phyloP scores from a whole-genome alignment of 2,888 invertebrate genomes.

The Andrena bicolor region DNA sequence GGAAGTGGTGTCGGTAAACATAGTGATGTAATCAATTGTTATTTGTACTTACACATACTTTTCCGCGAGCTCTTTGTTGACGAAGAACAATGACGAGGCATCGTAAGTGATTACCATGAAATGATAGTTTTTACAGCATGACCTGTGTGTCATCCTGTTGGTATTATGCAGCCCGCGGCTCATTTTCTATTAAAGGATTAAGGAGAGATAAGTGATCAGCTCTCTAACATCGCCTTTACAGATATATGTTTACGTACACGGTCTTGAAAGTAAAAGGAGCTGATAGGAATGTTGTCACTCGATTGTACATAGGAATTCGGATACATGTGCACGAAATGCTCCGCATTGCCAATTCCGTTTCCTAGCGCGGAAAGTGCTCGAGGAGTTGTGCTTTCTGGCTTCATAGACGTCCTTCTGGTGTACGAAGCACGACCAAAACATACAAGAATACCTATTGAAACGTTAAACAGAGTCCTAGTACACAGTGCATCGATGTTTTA shows the following conservation, averaged over 20 bases:
- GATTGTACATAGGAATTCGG: constrained; percentile 84
- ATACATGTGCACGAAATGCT: constrained; percentile 86
- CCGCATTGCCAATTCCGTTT: constrained; percentile 85
- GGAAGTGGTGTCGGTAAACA: not conserved
- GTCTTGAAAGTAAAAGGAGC: constrained; percentile 93
- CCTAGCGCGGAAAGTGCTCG: constrained; percentile 91
- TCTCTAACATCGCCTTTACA: not conserved
- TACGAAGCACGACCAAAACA: constrained; percentile 93
- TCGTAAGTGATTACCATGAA: constrained; percentile 92
- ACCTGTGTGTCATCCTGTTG: constrained; percentile 75
- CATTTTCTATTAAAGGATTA: constrained; percentile 71
- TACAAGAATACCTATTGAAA: constrained; percentile 89
- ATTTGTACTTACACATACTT: constrained; percentile 89
- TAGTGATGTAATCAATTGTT: not conserved
- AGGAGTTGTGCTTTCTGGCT: constrained; percentile 92
- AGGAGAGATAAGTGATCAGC: not conserved
- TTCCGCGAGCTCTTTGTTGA: constrained; percentile 93
- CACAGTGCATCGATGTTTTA: not conserved
- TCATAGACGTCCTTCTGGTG: constrained; percentile 89
- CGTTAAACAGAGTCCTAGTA: not conserved
- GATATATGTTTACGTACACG: constrained; percentile 86
- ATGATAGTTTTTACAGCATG: constrained; percentile 80
- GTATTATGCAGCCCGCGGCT: constrained; percentile 77
- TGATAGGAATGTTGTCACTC: constrained; percentile 86
- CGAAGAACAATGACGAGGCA: constrained; percentile 90